phyloP scores from a whole-genome alignment of 1,140 invertebrate genomes.

The Pantala flavescens region DNA sequence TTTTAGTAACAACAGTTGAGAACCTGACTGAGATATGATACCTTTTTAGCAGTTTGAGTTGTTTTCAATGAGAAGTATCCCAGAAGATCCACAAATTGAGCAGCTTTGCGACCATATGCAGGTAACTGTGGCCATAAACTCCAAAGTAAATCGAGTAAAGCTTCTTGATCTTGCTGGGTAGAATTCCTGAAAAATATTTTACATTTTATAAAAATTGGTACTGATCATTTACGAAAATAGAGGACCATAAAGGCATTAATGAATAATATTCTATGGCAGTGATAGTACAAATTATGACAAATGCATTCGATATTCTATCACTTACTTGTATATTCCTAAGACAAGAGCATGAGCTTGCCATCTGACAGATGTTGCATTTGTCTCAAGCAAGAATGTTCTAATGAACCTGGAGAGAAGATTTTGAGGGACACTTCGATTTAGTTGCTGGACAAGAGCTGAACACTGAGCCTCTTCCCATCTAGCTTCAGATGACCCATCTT shows the following conservation, averaged over 20 bases:
- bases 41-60: slow-evolving; percentile 44
- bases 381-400: slow-evolving; percentile 83
- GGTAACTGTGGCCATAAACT: slow-evolving; percentile 82
- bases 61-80: slow-evolving; percentile 87
- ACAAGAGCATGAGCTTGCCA: slow-evolving; percentile 91
- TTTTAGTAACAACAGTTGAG: no score
- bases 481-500: slow-evolving; percentile 36
- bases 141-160: slow-evolving; percentile 76
- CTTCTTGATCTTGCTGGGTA: slow-evolving; percentile 59
- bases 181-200: slow-evolving; percentile 49
- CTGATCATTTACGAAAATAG: not conserved
- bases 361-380: slow-evolving; percentile 81
- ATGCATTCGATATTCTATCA: slow-evolving; percentile 10
- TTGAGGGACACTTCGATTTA: slow-evolving; percentile 57
- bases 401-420: slow-evolving; percentile 68
- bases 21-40: slow-evolving; percentile 20
- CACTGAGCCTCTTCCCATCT: slow-evolving; percentile 61
- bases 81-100: slow-evolving; percentile 91
- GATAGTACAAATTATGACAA: no score
- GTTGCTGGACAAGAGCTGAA: slow-evolving; percentile 54
- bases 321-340: slow-evolving; percentile 73
- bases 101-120: slow-evolving; percentile 82
- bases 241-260: no score
- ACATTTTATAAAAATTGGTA: slow-evolving; percentile 13
- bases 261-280: no score